phyloP scores from a whole-genome alignment of 2,113 vertebrate species.

The Cinclus cinclus region DNA sequence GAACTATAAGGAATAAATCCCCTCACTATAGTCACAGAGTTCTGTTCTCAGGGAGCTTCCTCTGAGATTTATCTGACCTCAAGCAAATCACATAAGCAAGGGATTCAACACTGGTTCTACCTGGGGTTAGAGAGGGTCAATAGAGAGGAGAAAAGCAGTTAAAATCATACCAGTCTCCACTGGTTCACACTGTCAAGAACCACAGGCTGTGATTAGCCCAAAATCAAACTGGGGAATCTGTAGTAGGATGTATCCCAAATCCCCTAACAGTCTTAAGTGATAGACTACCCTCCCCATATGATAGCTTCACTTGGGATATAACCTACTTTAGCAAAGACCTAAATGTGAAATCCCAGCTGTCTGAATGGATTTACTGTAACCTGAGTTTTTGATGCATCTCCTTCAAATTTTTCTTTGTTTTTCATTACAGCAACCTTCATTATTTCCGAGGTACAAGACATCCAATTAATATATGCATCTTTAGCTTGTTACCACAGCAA shows the following conservation, averaged over 20 bases:
- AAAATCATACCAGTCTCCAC: neutral
- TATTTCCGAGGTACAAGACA: neutral
- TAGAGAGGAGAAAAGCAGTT: neutral
- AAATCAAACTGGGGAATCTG: neutral
- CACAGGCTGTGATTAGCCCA: neutral
- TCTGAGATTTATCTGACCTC: neutral
- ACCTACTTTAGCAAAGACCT: neutral
- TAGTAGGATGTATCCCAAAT: neutral
- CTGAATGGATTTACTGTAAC: neutral
- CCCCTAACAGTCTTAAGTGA: neutral
- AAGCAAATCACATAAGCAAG: neutral
- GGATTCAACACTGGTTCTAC: neutral
- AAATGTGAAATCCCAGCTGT: neutral
- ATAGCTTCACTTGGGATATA: neutral
- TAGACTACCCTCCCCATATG: fast-evolving
- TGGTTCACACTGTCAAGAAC: neutral
- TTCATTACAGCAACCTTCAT: neutral
- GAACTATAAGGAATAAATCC: neutral
- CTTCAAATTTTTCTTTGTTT: neutral
- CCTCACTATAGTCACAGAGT: neutral
- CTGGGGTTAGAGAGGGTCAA: neutral
- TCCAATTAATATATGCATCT: neutral
- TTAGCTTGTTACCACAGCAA: conserved; percentile 35
- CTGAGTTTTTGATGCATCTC: neutral
- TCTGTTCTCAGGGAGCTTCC: neutral